Evolutionary conservation across 2,888 invertebrate genomes (phyloP).

Genomic region (Phalera bucephala): DNA sequence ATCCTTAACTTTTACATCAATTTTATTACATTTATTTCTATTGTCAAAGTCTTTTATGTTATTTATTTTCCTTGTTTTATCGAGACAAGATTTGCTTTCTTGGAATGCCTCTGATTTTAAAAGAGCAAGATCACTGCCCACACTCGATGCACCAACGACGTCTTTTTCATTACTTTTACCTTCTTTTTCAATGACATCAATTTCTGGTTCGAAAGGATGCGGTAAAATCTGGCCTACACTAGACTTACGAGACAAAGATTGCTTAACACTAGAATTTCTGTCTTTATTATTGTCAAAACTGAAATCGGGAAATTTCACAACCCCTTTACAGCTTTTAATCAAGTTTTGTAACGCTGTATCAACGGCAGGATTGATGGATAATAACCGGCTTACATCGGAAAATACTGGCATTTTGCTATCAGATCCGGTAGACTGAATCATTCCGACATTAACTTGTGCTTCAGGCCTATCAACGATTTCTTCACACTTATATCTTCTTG

Average conservation of each 20-base stretch:
- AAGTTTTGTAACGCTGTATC: conserved; percentile 61
- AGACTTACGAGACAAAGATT: conserved; percentile 39
- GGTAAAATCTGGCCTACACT: conserved; percentile 23
- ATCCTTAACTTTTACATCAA: too few relatives aligned
- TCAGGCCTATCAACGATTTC: conserved; percentile 37
- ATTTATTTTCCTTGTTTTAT: conserved; percentile 2
- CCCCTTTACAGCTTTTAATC: conserved; percentile 35
- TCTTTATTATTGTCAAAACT: conserved; percentile 52
- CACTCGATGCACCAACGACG: conserved; percentile 59
- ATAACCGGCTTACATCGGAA: conserved; percentile 48
- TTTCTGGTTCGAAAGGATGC: conserved; percentile 6
- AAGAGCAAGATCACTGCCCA: conserved; percentile 48
- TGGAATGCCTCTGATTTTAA: too few relatives aligned
- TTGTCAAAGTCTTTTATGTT: conserved; percentile 47
- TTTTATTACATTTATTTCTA: too few relatives aligned
- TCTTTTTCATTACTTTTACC: conserved; percentile 31
- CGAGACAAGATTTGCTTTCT: too few relatives aligned
- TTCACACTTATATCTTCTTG: conserved; percentile 39
- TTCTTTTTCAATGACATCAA: conserved; percentile 2
- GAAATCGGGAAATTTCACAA: conserved; percentile 36
- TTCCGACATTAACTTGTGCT: too few relatives aligned
- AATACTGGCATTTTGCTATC: conserved; percentile 46
- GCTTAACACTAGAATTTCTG: conserved; percentile 68
- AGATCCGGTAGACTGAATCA: too few relatives aligned
- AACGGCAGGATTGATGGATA: conserved; percentile 67